A percentile compares a stretch with the other conserved stretches of the same genome.
Evolutionary conservation across 2,888 invertebrate genomes (phyloP).

Genomic region (Spilosoma lubricipeda): DNA sequence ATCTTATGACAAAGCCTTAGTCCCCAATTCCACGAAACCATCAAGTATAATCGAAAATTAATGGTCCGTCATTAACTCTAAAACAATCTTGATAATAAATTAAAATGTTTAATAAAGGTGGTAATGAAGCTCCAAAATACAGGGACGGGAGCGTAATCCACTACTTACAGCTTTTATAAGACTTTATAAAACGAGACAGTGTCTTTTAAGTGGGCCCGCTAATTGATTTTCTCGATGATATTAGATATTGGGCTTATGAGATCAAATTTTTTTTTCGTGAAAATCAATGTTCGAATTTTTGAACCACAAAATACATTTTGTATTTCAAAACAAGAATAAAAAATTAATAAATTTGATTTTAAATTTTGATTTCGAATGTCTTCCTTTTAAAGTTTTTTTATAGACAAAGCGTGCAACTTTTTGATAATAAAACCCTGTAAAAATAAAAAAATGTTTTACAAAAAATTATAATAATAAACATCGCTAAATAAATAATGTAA

Average conservation of each 20-base stretch:
- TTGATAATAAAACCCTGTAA: not conserved
- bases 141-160: slow-evolving; percentile 33
- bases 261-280: not conserved
- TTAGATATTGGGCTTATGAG: slow-evolving; percentile 4
- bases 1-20: not conserved
- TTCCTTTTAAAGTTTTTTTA: not conserved
- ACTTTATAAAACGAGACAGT: slow-evolving; percentile 13
- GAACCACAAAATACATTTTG: not conserved
- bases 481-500: not conserved
- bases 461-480: too few species aligned
- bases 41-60: not conserved
- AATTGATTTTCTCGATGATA: slow-evolving; percentile 12
- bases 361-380: not conserved
- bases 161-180: slow-evolving; percentile 21
- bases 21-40: not conserved
- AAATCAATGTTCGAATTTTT: not conserved
- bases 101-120: slow-evolving; percentile 25
- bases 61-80: not conserved
- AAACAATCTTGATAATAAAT: slow-evolving; percentile 13
- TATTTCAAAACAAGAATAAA: not conserved
- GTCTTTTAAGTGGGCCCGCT: not conserved
- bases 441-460: too few species aligned
- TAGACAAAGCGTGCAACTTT: not conserved
- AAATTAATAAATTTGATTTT: not conserved
- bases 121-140: slow-evolving; percentile 26